Conservation (phyloP, 30 jellyfish, hydroid and myxozoan species). For the Mastigias papua region DNA sequence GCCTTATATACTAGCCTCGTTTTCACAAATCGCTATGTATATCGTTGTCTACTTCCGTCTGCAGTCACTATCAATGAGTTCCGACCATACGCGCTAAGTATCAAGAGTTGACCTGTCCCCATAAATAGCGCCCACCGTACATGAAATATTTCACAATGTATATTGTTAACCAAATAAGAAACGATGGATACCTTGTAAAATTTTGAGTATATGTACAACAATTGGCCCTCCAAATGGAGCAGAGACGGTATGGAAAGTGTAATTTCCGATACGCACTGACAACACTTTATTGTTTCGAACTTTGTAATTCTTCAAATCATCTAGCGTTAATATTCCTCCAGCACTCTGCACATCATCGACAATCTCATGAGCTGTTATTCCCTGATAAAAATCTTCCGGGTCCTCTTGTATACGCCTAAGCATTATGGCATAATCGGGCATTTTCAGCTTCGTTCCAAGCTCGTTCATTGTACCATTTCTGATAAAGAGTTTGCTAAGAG, state of each 20-base stretch:
- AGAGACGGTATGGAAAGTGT: slow-evolving; percentile 73
- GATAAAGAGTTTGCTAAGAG: slow-evolving; percentile 75
- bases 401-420: slow-evolving; percentile 79
- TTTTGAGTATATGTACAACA: slow-evolving; percentile 78
- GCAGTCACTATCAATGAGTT: no score
- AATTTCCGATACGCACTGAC: slow-evolving; percentile 77
- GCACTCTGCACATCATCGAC: slow-evolving; percentile 88
- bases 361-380: slow-evolving; percentile 86
- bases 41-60: no score
- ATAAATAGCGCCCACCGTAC: no score
- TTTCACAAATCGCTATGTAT: no score
- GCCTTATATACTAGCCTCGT: no score
- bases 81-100: no score
- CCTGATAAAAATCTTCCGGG: slow-evolving; percentile 95
- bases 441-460: slow-evolving; percentile 80
- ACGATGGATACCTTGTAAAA: slow-evolving; percentile 78
- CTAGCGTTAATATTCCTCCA: slow-evolving; percentile 88
- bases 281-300: slow-evolving; percentile 67
- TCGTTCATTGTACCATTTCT: slow-evolving; percentile 72
- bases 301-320: slow-evolving; percentile 87
- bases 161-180: no score
- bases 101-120: no score
- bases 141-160: no score
- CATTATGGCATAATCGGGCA: slow-evolving; percentile 78
- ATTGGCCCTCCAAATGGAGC: slow-evolving; percentile 98